Conservation (phyloP, 2,797 vertebrate species). For the Acipenser ruthenus region DNA sequence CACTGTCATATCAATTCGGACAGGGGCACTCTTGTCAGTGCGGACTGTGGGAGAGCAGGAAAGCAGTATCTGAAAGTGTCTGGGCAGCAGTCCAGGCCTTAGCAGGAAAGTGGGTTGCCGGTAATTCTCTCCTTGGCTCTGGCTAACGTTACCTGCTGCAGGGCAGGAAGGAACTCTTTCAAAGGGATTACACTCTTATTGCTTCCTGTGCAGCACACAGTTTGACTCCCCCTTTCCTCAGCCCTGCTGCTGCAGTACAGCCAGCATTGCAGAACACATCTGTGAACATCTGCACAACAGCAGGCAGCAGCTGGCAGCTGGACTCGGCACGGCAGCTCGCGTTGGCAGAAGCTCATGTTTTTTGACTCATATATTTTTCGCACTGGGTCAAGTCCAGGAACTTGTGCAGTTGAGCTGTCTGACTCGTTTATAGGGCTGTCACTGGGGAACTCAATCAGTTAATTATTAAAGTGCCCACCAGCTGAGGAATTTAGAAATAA, state of each 20-base stretch:
- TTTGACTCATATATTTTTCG: no score
- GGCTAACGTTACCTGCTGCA: constrained; percentile 47
- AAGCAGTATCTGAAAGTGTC: background rate
- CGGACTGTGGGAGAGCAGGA: background rate
- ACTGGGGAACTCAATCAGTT: no score
- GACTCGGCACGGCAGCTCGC: no score
- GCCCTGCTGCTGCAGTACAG: background rate
- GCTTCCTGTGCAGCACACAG: constrained; percentile 60
- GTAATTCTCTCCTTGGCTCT: constrained; percentile 51
- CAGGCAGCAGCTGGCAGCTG: background rate
- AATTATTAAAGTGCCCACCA: no score
- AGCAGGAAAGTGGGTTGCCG: constrained; percentile 32
- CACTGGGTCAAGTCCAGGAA: no score
- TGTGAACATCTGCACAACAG: background rate
- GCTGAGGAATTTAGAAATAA: no score
- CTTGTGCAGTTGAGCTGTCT: no score
- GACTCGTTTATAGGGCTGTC: no score
- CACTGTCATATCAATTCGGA: background rate
- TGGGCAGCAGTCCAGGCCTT: constrained; percentile 34
- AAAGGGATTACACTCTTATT: constrained; percentile 71
- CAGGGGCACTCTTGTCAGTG: background rate
- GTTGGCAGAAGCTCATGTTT: no score
- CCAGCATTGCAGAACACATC: background rate
- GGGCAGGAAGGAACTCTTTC: constrained; percentile 70
- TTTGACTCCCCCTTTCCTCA: background rate